Evolutionary conservation across 2,113 vertebrate genomes (phyloP), one percentile per base, ranked within the genome.

Genomic region (Mellivora capensis): DNA sequence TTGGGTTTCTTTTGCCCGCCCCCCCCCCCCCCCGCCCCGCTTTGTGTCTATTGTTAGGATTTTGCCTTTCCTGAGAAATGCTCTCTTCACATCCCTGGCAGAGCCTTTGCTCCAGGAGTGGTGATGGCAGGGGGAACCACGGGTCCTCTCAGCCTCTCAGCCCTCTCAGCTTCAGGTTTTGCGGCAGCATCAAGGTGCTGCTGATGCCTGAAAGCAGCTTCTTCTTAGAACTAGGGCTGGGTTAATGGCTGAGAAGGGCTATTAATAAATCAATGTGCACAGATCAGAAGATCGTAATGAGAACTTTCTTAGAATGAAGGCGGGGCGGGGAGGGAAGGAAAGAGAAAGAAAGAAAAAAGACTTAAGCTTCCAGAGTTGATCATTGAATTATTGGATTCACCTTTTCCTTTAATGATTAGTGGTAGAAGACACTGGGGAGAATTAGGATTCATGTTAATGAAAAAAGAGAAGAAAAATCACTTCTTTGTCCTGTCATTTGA

Each of bases 231-330:
- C 2, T 29, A 42, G 71, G 31, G 47, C 64, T 20, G 42, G n/a
- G 42, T 3, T n/a, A 8, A 7, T 34, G 81, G 23, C 64, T 27
- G 29, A 71, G 57, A 39, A 71, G 25, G 34, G 20, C n/a, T 47
- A 4, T 44, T 6, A 52, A 13, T 54, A 12, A 62, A 13, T 34
- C 34, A 8, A 0, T 0, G 0, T 23, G 72, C 31, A 3, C 15
- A 71, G 1, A 17, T 34, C 6, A 4, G 34, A 72, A 64, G 17
- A 25, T n/a, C 17, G 3, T 27, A 47, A 59, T 21, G 42, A 85
- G 27, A 59, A 39, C 42, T 52, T 82, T 96, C 37, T 64, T 84
- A 34, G 92, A 87, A 82, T 62, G 23, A 21, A 25, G 49, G 44
- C 29, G 15, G 25, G 49, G 34, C 37, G 42, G 72, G 29, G n/a